phyloP scores from a whole-genome alignment of 2,888 invertebrate genomes.

The Mamestra brassicae region DNA sequence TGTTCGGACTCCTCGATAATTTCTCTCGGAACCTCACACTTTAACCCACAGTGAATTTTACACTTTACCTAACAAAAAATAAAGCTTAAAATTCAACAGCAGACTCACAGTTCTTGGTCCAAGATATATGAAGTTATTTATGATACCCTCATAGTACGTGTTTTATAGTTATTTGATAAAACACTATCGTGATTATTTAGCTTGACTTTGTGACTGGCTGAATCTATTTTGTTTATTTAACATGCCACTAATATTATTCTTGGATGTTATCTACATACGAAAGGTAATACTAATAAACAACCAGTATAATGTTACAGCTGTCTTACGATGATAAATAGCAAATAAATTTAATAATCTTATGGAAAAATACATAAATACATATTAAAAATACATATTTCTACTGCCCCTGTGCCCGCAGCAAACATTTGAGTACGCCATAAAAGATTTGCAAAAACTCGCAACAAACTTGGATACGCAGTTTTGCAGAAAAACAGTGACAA shows the following conservation, averaged over 20 bases:
- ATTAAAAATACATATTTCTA: conserved; percentile 37
- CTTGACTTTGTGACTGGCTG: conserved; percentile 83
- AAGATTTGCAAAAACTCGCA: conserved; percentile 47
- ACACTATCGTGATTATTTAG: conserved; percentile 90
- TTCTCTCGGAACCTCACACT: conserved; percentile 84
- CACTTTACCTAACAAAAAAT: conserved; percentile 60
- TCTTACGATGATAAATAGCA: conserved; percentile 64
- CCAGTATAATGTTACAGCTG: conserved; percentile 75
- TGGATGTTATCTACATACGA: conserved; percentile 77
- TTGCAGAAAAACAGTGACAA: conserved; percentile 61
- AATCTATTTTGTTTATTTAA: conserved; percentile 84
- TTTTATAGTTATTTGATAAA: conserved; percentile 90
- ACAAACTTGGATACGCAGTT: conserved; percentile 45
- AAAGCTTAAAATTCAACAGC: conserved; percentile 67
- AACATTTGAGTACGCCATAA: conserved; percentile 36
- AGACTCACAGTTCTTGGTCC: conserved; percentile 58
- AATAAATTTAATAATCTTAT: conserved; percentile 44
- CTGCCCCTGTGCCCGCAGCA: conserved; percentile 6
- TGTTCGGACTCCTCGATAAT: conserved; percentile 88
- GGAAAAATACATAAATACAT: conserved; percentile 30
- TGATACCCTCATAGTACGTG: conserved; percentile 85
- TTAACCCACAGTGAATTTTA: conserved; percentile 64
- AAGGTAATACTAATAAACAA: conserved; percentile 74
- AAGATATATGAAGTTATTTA: conserved; percentile 85
- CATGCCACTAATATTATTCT: conserved; percentile 81